Conservation (phyloP, 2,113 vertebrate genomes). For the Lycaon pictus region DNA sequence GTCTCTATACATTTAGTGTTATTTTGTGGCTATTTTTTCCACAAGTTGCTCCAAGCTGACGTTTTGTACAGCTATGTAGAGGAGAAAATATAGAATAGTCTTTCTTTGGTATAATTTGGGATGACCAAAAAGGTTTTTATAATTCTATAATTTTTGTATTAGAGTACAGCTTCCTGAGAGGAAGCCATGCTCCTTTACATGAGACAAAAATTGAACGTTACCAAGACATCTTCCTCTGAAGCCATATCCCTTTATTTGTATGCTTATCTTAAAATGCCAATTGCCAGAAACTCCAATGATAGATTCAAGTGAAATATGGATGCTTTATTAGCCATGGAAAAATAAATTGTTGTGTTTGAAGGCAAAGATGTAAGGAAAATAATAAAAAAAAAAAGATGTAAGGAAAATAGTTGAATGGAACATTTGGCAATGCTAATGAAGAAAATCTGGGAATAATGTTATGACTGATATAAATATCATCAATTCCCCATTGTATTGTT, state of each 20-base stretch:
- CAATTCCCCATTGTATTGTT: background rate
- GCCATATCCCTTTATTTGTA: background rate
- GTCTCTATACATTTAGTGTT: background rate
- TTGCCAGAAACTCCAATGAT: slow-evolving; percentile 31
- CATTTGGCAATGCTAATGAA: slow-evolving; percentile 51
- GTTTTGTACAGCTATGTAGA: background rate
- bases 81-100: background rate
- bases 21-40: background rate
- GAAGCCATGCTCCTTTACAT: background rate
- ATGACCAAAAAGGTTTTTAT: background rate
- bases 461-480: slow-evolving; percentile 31
- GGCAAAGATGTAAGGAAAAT: background rate
- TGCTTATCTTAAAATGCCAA: slow-evolving; percentile 64
- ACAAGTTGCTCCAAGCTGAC: background rate
- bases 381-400: background rate
- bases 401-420: slow-evolving; percentile 6
- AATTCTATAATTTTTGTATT: background rate
- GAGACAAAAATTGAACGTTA: slow-evolving; percentile 29
- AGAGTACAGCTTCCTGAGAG: background rate
- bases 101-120: background rate
- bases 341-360: slow-evolving; percentile 21
- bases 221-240: slow-evolving; percentile 6
- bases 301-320: background rate
- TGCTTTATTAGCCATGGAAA: slow-evolving; percentile 30
- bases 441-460: slow-evolving; percentile 40